These are phyloP conservation scores for Xestia c-nigrum DNA, from an alignment of 2,888 invertebrate species.

Conservation along the genomic window DNA sequence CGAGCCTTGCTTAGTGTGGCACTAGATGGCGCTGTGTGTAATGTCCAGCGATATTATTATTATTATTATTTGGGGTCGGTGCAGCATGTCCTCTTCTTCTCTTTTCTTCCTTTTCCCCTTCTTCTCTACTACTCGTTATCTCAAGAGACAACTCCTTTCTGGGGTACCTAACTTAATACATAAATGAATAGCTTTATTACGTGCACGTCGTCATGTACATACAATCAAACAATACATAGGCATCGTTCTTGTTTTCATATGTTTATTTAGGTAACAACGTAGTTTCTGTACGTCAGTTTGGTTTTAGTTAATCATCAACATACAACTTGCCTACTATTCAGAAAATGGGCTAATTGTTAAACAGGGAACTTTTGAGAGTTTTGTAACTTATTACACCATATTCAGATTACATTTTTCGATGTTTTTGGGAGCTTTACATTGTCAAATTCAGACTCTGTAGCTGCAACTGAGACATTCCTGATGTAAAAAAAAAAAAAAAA, in stretches of 20 bases:
- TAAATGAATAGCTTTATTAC: background rate
- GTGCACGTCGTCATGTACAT: background rate
- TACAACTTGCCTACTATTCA: background rate
- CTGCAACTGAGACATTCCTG: background rate
- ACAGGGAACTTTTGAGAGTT: background rate
- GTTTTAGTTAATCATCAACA: background rate
- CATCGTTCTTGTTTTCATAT: background rate
- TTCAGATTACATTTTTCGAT: background rate
- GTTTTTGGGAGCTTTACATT: no score
- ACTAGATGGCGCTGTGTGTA: no score
- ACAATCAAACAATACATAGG: background rate
- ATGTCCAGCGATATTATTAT: no score
- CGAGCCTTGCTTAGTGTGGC: no score
- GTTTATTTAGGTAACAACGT: background rate
- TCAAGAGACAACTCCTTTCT: no score
- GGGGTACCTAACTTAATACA: no score
- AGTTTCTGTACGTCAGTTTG: background rate
- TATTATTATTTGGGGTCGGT: no score
- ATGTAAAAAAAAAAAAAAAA: no score
- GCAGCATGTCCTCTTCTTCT: no score
- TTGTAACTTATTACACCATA: background rate
- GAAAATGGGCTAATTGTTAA: background rate
- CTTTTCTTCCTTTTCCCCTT: no score
- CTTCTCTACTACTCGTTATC: no score
- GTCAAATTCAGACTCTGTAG: no score